Conservation (phyloP, 2,113 vertebrate genomes). For the Strix aluco region DNA sequence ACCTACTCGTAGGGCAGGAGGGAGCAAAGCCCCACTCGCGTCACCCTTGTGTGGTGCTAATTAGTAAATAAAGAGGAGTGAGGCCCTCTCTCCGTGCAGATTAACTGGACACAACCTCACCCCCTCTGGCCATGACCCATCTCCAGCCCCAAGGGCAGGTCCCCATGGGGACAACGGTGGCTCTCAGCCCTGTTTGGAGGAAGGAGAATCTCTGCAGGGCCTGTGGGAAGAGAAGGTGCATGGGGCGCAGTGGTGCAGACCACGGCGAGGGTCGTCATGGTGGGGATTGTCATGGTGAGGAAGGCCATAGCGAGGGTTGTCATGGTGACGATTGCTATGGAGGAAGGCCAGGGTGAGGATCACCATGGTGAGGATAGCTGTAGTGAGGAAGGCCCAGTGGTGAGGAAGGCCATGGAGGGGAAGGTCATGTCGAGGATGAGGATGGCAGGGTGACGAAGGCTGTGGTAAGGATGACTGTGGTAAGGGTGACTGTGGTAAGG, state of each 20-base stretch:
- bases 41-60: background rate
- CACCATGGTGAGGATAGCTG: background rate
- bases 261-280: accelerated
- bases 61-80: background rate
- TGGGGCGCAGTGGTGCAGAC: accelerated
- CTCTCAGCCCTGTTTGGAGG: background rate
- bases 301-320: background rate
- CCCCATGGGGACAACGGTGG: accelerated
- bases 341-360: background rate
- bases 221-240: background rate
- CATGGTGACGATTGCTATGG: background rate
- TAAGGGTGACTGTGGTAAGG: background rate
- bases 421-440: background rate
- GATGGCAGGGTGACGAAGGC: background rate
- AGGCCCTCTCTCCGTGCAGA: background rate
- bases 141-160: background rate
- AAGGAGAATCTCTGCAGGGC: background rate
- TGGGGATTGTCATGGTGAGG: background rate
- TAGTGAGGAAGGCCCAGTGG: background rate
- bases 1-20: background rate
- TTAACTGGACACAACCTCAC: background rate
- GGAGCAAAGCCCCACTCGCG: background rate
- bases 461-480: accelerated
- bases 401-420: background rate
- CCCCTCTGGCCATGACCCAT: background rate